A percentile compares a stretch with the other conserved stretches of the same genome.
phyloP scores from a whole-genome alignment of 2,797 vertebrate species.

The Dicrostonyx torquatus region DNA sequence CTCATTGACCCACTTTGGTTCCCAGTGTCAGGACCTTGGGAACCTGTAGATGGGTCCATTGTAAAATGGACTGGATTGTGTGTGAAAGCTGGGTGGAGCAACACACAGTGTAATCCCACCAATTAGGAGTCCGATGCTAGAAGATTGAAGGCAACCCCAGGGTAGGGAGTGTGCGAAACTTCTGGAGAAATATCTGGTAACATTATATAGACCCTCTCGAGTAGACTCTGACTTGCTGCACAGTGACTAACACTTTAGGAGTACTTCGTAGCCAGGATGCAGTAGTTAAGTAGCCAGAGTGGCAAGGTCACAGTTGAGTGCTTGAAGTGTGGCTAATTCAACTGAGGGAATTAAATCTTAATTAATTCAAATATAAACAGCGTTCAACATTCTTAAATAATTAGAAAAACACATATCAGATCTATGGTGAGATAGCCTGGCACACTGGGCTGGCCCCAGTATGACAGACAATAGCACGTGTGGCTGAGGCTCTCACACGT shows the following conservation, averaged over 20 bases:
- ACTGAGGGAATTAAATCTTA: neutral
- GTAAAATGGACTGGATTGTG: neutral
- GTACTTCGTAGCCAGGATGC: rapidly evolving
- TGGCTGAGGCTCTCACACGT: rapidly evolving
- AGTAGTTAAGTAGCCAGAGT: rapidly evolving
- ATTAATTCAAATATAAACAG: neutral
- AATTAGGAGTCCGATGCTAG: neutral
- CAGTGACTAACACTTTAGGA: rapidly evolving
- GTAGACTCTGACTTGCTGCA: rapidly evolving
- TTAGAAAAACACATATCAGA: neutral
- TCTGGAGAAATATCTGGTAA: neutral
- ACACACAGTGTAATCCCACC: too few relatives aligned
- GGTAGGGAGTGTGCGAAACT: neutral
- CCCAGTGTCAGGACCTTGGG: neutral
- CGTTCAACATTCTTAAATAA: neutral
- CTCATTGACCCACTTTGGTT: neutral
- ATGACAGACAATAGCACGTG: neutral
- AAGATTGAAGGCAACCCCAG: too few relatives aligned
- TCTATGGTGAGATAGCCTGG: neutral
- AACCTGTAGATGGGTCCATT: neutral
- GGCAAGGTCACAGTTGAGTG: rapidly evolving
- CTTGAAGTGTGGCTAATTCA: neutral
- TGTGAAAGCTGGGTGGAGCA: neutral
- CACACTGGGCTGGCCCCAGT: too few relatives aligned
- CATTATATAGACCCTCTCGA: rapidly evolving